Base-by-base conservation (phyloP, 2,888 invertebrate species). In the Ochropleura plecta region DNA sequence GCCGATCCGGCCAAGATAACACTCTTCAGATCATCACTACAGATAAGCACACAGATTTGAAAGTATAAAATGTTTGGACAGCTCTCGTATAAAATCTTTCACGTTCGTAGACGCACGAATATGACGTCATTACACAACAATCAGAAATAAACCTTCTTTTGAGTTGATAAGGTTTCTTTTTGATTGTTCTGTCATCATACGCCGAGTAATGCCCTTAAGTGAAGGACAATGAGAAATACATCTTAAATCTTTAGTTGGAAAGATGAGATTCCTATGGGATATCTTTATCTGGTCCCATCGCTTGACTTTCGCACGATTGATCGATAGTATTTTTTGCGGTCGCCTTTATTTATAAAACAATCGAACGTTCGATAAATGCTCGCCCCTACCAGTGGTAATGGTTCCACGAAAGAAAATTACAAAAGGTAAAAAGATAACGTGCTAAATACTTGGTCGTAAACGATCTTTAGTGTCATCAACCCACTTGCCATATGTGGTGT, bases 51-150 rank as follows among this genome's bases (percentile, higher is more conserved):
- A 90, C 88, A 91, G 91, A 96, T 96, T 96, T 96, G 96, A 96
- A 96, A 96, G 96, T 96, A 96, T 96, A 96, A 96, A 96, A 94
- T 95, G 96, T 96, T 96, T 95, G 95, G 96, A 96, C 96, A 95
- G 94, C 93, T 93, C 94, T 91, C 93, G 94, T 95, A 96, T 93
- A 94, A 95, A 94, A 95, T 95, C 94, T 95, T 95, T 95, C 95
- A 94, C 95, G 95, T 95, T 92, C 92, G 91, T 91, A 87, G 91
- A 92, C 93, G 93, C 93, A 93, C 93, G 94, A 93, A 93, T 95
- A 95, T 96, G 95, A 95, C 92, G 91, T 91, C 88, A 91, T 90
- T 83, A 82, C 86, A 40, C 20, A 79, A 65, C 86, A 84, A 78
- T 82, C 84, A 67, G 90, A 90, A 89, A 85, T 78, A 74, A 81